Conservation (phyloP, 2,797 vertebrate species). For the Sebastes itinus region DNA sequence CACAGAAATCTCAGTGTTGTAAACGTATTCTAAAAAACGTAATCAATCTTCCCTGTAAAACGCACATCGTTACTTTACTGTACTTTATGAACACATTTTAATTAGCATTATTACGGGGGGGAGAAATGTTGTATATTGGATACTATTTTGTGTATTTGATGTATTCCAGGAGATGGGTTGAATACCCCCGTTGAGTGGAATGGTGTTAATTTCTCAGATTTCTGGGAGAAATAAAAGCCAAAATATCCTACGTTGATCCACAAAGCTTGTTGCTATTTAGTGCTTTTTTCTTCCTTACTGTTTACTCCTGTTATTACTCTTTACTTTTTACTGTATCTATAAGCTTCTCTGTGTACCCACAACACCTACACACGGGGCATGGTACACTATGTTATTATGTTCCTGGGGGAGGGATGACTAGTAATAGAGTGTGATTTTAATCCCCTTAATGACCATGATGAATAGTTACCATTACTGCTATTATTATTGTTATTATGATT, state of each 20-base stretch:
- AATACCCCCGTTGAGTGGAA: slow-evolving; percentile 68
- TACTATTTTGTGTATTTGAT: slow-evolving; percentile 70
- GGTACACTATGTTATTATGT: slow-evolving; percentile 67
- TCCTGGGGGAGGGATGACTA: slow-evolving; percentile 61
- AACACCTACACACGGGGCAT: slow-evolving; percentile 57
- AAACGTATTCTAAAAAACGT: slow-evolving; percentile 57
- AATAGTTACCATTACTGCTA: slow-evolving; percentile 77
- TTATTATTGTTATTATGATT: slow-evolving; percentile 79
- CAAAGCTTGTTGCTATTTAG: slow-evolving; percentile 70
- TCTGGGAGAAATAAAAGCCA: slow-evolving; percentile 80
- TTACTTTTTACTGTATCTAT: slow-evolving; percentile 71
- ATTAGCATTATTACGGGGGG: slow-evolving; percentile 55
- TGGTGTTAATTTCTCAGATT: slow-evolving; percentile 81
- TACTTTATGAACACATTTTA: slow-evolving; percentile 71
- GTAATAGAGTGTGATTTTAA: slow-evolving; percentile 70
- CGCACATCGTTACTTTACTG: slow-evolving; percentile 71
- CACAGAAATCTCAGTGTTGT: slow-evolving; percentile 67
- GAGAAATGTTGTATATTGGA: slow-evolving; percentile 68
- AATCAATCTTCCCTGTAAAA: slow-evolving; percentile 54
- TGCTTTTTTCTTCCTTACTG: slow-evolving; percentile 60
- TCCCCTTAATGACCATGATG: slow-evolving; percentile 76
- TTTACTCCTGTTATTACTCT: slow-evolving; percentile 54
- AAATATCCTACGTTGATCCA: slow-evolving; percentile 71
- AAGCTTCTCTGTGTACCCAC: slow-evolving; percentile 64
- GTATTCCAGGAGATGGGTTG: slow-evolving; percentile 72